Percentiles rank a stretch among this genome's conserved stretches.
Conservation (phyloP, 2,797 vertebrate genomes). For the Sarcophilus harrisii region DNA sequence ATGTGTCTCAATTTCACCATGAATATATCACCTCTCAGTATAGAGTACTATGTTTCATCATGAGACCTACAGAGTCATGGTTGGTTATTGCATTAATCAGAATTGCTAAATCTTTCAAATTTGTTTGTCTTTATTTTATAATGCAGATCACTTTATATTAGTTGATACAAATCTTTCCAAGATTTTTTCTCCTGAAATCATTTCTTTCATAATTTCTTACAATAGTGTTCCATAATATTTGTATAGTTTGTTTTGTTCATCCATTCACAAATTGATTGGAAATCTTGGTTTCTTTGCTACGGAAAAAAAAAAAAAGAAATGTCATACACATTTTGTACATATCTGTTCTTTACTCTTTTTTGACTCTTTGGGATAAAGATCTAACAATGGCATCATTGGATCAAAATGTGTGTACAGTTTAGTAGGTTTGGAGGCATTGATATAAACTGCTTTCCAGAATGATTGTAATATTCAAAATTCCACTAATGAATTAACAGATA, state of each 20-base stretch:
- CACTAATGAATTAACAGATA: background rate
- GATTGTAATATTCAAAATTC: background rate
- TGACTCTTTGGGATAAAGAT: background rate
- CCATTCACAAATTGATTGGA: background rate
- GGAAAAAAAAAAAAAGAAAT: background rate
- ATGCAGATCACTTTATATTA: background rate
- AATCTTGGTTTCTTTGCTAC: background rate
- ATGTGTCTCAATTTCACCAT: background rate
- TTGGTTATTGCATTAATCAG: background rate
- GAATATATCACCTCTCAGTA: background rate
- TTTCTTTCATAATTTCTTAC: background rate
- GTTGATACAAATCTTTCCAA: background rate
- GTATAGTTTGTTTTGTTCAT: background rate
- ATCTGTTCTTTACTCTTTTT: background rate
- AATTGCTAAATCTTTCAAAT: background rate
- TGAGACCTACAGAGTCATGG: background rate
- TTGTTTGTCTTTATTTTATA: background rate
- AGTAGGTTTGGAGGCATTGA: background rate
- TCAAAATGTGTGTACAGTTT: background rate
- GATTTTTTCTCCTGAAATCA: background rate
- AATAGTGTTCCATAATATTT: background rate
- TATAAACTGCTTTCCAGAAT: background rate
- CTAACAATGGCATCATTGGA: background rate
- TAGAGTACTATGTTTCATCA: no score
- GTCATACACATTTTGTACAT: no score